Evolutionary conservation across 2,113 vertebrate genomes (phyloP), one percentile per base, ranked within the genome.

Genomic region (Columbina picui): DNA sequence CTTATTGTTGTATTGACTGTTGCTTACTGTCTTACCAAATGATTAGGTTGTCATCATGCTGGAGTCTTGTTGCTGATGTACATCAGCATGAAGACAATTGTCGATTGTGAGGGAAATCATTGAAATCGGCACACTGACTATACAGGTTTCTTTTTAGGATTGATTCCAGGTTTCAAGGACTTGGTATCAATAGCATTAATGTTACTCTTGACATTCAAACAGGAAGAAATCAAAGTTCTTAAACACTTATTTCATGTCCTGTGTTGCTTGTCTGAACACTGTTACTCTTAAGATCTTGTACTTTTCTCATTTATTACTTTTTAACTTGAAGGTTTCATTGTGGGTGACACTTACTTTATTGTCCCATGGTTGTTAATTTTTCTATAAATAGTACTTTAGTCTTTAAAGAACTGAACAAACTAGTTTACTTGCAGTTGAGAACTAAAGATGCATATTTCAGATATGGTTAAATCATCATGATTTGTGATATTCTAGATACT

Each of bases 301-400:
- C 29, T 89, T 90, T 39, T 81, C 60, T 87, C 7, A 14, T 78
- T 81, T 70, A 16, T 70, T 69, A 22, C 7, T 14, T 81, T 96
- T 64, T 57, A 85, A n/a, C 34, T 79, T 75, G 12, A 80, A 69
- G 7, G 43, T 79, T 64, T 81, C 21, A 12, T 60, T 76, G 21
- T 65, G 23, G 16, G 5, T 89, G 53, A 43, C 9, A 34, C 14
- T 56, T 41, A 14, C 63, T 68, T 71, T 32, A 19, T 79, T 92
- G 27, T 39, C 36, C 38, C 0, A 1, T 60, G 36, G 8, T n/a
- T 60, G 36, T 76, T 92, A 18, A 14, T 81, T 73, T 89, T 94
- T 71, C 69, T 41, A 7, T 12, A 45, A 65, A 50, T 29, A 36
- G 2, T 63, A 59, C 14, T n/a, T 36, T 2, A 13, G 9, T 77